Conservation (phyloP, 2,113 vertebrate genomes). For the Megaceryle torquata region DNA sequence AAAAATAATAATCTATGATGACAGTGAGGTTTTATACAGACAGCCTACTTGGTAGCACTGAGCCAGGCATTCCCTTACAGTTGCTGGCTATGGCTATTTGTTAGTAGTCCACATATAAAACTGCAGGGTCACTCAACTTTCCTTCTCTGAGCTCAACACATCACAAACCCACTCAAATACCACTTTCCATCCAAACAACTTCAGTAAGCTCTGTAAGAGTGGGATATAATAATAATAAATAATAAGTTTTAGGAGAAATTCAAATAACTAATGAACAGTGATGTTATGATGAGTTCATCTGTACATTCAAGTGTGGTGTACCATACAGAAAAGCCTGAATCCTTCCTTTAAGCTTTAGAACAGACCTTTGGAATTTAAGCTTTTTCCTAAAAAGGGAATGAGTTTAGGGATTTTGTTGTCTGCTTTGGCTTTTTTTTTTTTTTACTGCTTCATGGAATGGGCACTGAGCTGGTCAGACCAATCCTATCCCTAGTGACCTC, state of each 20-base stretch:
- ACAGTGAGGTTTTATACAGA: background rate
- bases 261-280: background rate
- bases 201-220: background rate
- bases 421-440: background rate
- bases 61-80: background rate
- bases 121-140: background rate
- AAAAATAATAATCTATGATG: background rate
- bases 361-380: background rate
- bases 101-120: background rate
- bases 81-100: background rate
- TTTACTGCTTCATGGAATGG: background rate
- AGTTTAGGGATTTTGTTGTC: background rate
- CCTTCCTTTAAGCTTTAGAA: background rate
- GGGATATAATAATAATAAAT: background rate
- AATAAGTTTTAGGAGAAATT: background rate
- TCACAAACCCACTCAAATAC: background rate
- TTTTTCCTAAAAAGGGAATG: background rate
- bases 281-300: background rate
- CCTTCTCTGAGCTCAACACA: background rate
- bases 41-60: background rate
- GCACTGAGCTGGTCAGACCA: background rate
- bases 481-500: background rate
- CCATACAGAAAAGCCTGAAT: background rate
- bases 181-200: background rate
- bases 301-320: background rate